These are phyloP conservation scores for Drosophila chauvacae DNA, from an alignment of 1,140 invertebrate genomes.

Conservation along the genomic window DNA sequence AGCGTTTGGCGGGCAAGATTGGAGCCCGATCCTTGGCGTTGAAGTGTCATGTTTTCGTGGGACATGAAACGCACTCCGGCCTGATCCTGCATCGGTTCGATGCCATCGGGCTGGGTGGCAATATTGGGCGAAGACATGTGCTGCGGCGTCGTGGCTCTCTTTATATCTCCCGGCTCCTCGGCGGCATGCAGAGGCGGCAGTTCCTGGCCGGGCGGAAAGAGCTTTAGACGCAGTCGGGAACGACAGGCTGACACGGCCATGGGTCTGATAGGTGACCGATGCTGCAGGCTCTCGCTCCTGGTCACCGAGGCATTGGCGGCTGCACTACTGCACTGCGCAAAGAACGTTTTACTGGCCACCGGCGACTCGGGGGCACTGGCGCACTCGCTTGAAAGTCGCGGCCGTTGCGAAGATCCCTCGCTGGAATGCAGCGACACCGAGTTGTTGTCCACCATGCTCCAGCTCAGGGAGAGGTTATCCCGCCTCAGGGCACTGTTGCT, in stretches of 20 bases:
- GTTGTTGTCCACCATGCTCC: slow-evolving; percentile 77
- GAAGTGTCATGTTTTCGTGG: slow-evolving; percentile 77
- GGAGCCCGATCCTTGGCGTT: slow-evolving; percentile 68
- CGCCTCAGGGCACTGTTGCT: slow-evolving; percentile 56
- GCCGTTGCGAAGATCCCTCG: slow-evolving; percentile 59
- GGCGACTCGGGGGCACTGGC: slow-evolving; percentile 81
- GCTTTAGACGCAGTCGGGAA: slow-evolving; percentile 77
- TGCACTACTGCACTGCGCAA: slow-evolving; percentile 48
- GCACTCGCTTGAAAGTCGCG: slow-evolving; percentile 69
- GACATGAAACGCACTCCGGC: slow-evolving; percentile 74
- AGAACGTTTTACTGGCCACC: slow-evolving; percentile 72
- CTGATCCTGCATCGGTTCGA: slow-evolving; percentile 46
- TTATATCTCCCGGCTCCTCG: slow-evolving; percentile 50
- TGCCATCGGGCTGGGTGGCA: slow-evolving; percentile 68
- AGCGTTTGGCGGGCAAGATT: slow-evolving; percentile 89
- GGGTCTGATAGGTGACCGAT: slow-evolving; percentile 71
- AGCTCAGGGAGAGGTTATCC: slow-evolving; percentile 75
- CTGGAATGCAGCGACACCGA: slow-evolving; percentile 70
- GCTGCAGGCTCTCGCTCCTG: slow-evolving; percentile 65
- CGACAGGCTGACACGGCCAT: slow-evolving; percentile 81
- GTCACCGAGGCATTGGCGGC: slow-evolving; percentile 44
- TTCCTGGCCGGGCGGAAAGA: slow-evolving; percentile 80
- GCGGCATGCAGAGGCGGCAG: slow-evolving; percentile 53
- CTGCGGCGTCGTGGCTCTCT: slow-evolving; percentile 75
- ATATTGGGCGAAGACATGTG: slow-evolving; percentile 84